phyloP scores from a whole-genome alignment of 1,140 invertebrate genomes.

The Drosophila willistoni region DNA sequence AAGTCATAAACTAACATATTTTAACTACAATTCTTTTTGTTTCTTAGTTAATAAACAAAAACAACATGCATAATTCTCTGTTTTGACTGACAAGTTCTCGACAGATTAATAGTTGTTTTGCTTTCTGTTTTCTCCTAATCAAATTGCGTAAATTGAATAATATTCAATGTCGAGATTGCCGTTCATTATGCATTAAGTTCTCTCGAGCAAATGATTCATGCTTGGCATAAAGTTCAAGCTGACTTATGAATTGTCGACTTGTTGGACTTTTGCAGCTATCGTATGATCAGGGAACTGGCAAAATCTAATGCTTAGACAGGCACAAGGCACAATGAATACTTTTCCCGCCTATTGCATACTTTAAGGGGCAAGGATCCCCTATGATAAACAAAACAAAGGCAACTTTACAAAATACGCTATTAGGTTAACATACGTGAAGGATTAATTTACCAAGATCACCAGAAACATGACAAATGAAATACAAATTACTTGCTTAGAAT shows the following conservation, averaged over 20 bases:
- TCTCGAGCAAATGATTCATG: conserved; percentile 1
- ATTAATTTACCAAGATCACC: neutral
- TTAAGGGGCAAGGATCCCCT: too few species aligned
- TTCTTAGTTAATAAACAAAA: neutral
- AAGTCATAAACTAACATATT: neutral
- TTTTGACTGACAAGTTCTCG: neutral
- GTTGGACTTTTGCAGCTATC: conserved; percentile 2
- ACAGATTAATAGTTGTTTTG: neutral
- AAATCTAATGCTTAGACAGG: too few species aligned
- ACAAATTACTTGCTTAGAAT: neutral
- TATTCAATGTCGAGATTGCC: conserved; percentile 9
- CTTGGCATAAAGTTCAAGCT: neutral
- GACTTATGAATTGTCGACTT: neutral
- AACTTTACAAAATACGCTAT: too few species aligned
- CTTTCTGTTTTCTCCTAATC: conserved; percentile 6
- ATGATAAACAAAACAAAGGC: too few species aligned
- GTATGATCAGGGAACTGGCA: neutral
- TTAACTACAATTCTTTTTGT: neutral
- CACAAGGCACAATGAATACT: too few species aligned
- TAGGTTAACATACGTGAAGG: neutral
- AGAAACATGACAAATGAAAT: neutral
- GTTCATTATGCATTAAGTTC: conserved; percentile 9
- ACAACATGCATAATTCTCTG: neutral
- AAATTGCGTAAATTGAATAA: neutral
- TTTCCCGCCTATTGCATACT: too few species aligned